A percentile compares a stretch with the other conserved stretches of the same genome.
These are phyloP conservation scores for Pseudeuparius sepicola DNA, from an alignment of 2,888 invertebrate genomes.

Conservation along the genomic window DNA sequence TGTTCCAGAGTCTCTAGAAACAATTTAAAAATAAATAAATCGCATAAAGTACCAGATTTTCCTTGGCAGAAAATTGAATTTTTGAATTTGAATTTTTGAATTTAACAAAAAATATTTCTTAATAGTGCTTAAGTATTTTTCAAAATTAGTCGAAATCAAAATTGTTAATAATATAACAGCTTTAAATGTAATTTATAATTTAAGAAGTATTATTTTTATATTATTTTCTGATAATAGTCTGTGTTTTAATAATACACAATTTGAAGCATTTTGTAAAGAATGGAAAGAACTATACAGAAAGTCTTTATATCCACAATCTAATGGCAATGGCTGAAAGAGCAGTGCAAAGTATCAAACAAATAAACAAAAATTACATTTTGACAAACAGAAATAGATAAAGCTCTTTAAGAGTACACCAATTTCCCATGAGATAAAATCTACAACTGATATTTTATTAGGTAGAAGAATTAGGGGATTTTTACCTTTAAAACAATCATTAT, in stretches of 20 bases:
- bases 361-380: conserved; percentile 5
- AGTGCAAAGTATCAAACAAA: conserved; percentile 23
- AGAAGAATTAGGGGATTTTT: conserved; percentile 20
- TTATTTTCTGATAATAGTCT: conserved; percentile 20
- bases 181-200: conserved; percentile 6
- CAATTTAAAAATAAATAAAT: conserved; percentile 14
- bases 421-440: too few species aligned
- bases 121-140: conserved; percentile 23
- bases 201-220: conserved; percentile 18
- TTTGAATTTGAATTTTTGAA: conserved; percentile 15
- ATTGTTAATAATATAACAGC: conserved; percentile 14
- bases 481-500: background rate
- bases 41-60: conserved; percentile 14
- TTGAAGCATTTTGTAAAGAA: conserved; percentile 18
- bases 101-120: conserved; percentile 19
- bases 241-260: conserved; percentile 19
- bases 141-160: conserved; percentile 24
- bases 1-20: conserved; percentile 16
- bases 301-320: conserved; percentile 19
- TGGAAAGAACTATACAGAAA: conserved; percentile 19
- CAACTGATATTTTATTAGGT: too few species aligned
- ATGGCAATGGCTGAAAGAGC: conserved; percentile 23
- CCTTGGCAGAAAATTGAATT: conserved; percentile 22
- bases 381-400: conserved; percentile 14
- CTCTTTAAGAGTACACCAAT: conserved; percentile 16